Base-by-base conservation (phyloP, 2,888 invertebrate species). In the Drosophila mimica region DNA sequence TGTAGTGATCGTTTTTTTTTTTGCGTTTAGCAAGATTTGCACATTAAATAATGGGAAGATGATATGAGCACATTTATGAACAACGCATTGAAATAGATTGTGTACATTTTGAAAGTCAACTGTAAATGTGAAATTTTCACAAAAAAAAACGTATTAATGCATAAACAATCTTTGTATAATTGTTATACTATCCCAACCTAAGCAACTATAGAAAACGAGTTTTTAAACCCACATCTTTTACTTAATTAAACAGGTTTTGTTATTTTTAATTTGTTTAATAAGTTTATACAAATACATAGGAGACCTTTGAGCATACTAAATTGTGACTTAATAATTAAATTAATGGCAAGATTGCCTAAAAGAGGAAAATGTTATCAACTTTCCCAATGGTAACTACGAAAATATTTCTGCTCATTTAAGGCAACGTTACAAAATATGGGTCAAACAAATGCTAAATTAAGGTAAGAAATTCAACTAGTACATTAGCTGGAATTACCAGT, bases 1-100 rank as follows among this genome's bases (percentile, higher is more conserved):
- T 59, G 51, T 54, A 72, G 70, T 89, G 77, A 68, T 67, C 60
- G 73, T 68, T 75, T 33, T 48, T 53, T 56, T 25, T 48, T 53
- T 56, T 25, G 33, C 28, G 43, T 33, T 46, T 28, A 48, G 49
- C 33, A 59, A 31, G 54, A 67, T 53, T 74, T 56, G 77, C 68
- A 74, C 52, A 73, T 70, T 34, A 58, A 20, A 51, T 58, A 38
- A 46, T 52, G 20, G 36, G 9, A 51, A 43, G 46, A 63, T 59
- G 30, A 79, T 40, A 11, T 9, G 52, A 56, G 28, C 33, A 40
- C 20, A 36, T 43, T 15, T 11, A 31, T 52, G 46, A 59, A 28
- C 9, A 53, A n/a, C 20, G 60, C 48, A 61, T 60, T 63, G 17
- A 70, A 63, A 51, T 40, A 11, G 11, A 56, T 46, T 36, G 11